Conservation (phyloP, 2,113 vertebrate genomes). For the Myiagra hebetior region DNA sequence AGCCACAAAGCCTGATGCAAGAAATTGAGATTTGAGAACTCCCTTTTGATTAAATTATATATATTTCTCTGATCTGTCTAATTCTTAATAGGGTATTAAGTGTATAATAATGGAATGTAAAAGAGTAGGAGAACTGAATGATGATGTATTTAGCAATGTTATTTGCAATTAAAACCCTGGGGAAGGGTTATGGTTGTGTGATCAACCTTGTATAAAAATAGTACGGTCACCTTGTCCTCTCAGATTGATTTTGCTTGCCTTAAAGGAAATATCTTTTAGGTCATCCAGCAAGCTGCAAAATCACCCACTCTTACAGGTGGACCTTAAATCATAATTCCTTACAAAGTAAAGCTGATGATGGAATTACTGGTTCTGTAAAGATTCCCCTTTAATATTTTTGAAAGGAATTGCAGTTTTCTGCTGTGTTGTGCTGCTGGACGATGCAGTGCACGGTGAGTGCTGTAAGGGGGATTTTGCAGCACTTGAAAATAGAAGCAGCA, state of each 20-base stretch:
- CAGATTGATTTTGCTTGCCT: not conserved
- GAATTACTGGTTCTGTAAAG: not conserved
- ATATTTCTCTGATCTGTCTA: not conserved
- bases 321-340: not conserved
- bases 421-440: not conserved
- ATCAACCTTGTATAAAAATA: conserved; percentile 20
- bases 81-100: not conserved
- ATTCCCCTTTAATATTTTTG: not conserved
- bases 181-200: not conserved
- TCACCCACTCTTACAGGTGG: not conserved
- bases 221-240: conserved; percentile 22
- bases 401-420: not conserved
- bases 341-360: not conserved
- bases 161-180: conserved; percentile 2
- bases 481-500: not conserved
- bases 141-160: not conserved
- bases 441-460: not conserved
- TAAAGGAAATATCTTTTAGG: not conserved
- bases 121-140: not conserved
- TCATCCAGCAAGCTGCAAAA: not conserved
- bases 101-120: not conserved
- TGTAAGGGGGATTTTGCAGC: not conserved
- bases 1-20: not conserved
- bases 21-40: not conserved
- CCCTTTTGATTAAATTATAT: not conserved